A percentile compares a stretch with the other conserved stretches of the same genome.
These are phyloP conservation scores for Hypomecis atomaria DNA, from an alignment of 2,888 invertebrate genomes.

Conservation along the genomic window DNA sequence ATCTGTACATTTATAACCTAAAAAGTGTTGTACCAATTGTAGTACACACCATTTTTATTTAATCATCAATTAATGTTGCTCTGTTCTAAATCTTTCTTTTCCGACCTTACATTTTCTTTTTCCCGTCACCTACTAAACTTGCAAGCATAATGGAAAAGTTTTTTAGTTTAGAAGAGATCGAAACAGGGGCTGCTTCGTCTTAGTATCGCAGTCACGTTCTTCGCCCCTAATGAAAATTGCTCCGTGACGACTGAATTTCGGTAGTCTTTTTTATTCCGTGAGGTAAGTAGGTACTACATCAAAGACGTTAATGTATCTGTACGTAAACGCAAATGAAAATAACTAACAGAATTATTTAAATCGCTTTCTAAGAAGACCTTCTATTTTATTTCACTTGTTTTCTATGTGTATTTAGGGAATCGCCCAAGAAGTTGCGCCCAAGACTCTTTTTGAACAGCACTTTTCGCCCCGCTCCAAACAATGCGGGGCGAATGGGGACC, in stretches of 20 bases:
- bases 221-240: conserved; percentile 78
- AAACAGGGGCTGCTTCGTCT: conserved; percentile 56
- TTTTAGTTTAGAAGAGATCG: conserved; percentile 51
- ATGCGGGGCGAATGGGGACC: no score
- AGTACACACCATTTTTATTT: no score
- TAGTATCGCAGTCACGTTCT: conserved; percentile 77
- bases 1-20: no score
- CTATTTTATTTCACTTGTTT: background rate
- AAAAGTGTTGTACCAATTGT: no score
- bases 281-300: conserved; percentile 49
- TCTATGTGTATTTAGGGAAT: background rate
- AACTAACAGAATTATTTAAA: background rate
- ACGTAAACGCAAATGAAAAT: conserved; percentile 1
- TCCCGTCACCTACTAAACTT: conserved; percentile 24
- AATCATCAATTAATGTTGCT: no score
- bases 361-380: background rate
- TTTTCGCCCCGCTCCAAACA: no score
- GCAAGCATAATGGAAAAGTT: conserved; percentile 45
- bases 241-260: conserved; percentile 72
- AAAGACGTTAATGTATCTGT: conserved; percentile 1
- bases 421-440: no score
- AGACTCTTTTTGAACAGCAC: no score
- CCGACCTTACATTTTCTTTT: background rate
- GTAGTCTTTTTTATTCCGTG: conserved; percentile 65
- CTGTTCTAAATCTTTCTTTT: background rate